phyloP scores from a whole-genome alignment of 23 tunicate genomes.

The Styela clava region DNA sequence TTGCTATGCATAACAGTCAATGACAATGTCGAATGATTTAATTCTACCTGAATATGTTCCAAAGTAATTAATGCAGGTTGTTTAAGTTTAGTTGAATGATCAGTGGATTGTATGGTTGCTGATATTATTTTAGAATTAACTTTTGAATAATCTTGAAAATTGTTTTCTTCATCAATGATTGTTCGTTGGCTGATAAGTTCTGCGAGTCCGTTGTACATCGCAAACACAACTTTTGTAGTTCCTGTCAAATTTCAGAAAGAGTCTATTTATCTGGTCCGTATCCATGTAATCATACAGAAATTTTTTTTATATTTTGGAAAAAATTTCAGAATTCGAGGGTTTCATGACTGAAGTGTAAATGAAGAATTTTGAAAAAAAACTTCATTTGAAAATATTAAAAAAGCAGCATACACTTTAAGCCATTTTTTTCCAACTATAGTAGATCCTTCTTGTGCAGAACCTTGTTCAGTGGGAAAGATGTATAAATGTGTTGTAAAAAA shows the following conservation, averaged over 20 bases:
- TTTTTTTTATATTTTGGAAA: neutral
- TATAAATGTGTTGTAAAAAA: too few relatives aligned
- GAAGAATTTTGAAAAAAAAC: too few relatives aligned
- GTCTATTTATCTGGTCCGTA: neutral
- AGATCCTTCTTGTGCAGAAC: too few relatives aligned
- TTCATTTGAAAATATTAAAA: too few relatives aligned
- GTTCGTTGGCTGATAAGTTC: neutral
- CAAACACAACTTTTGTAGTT: constrained; percentile 20
- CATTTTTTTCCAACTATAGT: too few relatives aligned
- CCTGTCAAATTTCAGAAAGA: constrained; percentile 22
- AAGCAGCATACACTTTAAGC: too few relatives aligned
- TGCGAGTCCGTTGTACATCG: constrained; percentile 44
- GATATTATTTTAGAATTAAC: constrained; percentile 52
- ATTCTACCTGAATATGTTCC: constrained; percentile 31
- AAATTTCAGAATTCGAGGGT: neutral
- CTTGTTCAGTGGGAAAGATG: too few relatives aligned
- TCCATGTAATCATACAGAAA: too few relatives aligned
- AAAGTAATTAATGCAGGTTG: constrained; percentile 35
- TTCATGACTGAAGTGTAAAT: too few relatives aligned
- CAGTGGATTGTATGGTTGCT: constrained; percentile 37
- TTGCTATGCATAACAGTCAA: too few relatives aligned
- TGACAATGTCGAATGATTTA: too few relatives aligned
- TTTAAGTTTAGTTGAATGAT: constrained; percentile 14
- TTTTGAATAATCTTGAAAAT: neutral
- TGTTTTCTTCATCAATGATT: neutral